phyloP scores from a whole-genome alignment of 2,888 invertebrate species.

The Tillus elongatus region DNA sequence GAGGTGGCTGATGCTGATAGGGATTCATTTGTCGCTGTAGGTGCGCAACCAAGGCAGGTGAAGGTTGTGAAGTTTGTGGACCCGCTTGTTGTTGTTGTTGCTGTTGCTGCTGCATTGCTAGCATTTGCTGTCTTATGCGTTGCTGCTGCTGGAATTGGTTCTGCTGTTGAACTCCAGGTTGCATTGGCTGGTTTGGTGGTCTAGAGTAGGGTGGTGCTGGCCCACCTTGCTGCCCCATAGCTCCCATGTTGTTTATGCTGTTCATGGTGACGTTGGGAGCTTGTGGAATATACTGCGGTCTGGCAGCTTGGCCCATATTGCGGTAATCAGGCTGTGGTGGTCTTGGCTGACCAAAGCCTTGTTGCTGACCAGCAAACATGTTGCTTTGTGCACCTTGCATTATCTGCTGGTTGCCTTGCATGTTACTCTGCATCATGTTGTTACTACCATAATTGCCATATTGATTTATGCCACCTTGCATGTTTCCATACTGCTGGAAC shows the following conservation, averaged over 20 bases:
- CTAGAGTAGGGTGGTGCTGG: conserved; percentile 74
- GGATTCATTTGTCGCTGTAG: conserved; percentile 53
- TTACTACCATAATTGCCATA: conserved; percentile 50
- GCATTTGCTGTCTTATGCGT: conserved; percentile 47
- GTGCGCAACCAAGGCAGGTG: conserved; percentile 56
- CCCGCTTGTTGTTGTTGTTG: conserved; percentile 47
- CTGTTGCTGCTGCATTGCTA: conserved; percentile 40
- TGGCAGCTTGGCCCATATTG: conserved; percentile 35
- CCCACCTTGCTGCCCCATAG: conserved; percentile 42
- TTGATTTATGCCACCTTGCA: conserved; percentile 56
- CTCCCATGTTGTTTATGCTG: conserved; percentile 66
- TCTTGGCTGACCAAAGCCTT: conserved; percentile 47
- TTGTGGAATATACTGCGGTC: conserved; percentile 60
- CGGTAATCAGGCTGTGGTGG: conserved; percentile 40
- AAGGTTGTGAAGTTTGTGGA: conserved; percentile 46
- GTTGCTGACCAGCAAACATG: conserved; percentile 42
- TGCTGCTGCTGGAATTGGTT: conserved; percentile 60
- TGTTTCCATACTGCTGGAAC: conserved; percentile 55
- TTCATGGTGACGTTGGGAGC: conserved; percentile 85
- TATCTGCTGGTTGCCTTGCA: conserved; percentile 37
- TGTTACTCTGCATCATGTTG: conserved; percentile 31
- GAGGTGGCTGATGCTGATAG: conserved; percentile 51
- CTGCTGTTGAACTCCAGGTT: conserved; percentile 48
- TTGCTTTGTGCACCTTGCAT: conserved; percentile 32
- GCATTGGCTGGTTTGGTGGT: conserved; percentile 30